These are phyloP conservation scores for Heliothis virescens DNA, from an alignment of 1,140 invertebrate genomes.

Conservation along the genomic window DNA sequence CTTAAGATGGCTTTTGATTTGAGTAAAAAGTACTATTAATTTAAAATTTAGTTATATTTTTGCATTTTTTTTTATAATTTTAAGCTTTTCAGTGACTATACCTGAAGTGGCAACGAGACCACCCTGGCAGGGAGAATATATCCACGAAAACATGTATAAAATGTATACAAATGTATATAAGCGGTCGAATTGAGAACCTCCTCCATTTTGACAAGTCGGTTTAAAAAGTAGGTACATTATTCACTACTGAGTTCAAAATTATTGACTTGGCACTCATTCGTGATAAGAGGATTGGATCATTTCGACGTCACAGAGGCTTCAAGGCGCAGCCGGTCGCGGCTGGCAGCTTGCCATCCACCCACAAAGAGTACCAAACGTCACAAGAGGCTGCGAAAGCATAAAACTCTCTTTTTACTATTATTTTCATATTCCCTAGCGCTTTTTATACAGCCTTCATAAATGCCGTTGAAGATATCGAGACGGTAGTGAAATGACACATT, in stretches of 20 bases:
- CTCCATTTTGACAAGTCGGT: too few species aligned
- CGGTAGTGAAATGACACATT: neutral
- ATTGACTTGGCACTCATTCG: constrained; percentile 34
- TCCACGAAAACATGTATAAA: too few species aligned
- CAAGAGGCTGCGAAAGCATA: constrained; percentile 34
- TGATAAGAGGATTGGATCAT: constrained; percentile 43
- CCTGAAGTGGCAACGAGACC: too few species aligned
- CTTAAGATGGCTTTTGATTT: too few species aligned
- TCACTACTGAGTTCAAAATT: constrained; percentile 7
- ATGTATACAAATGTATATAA: too few species aligned
- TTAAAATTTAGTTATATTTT: neutral
- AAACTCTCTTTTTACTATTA: constrained; percentile 33
- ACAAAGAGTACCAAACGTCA: constrained; percentile 35
- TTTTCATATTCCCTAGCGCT: constrained; percentile 34
- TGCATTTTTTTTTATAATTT: too few species aligned
- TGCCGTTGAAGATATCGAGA: constrained; percentile 21
- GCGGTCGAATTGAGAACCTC: too few species aligned
- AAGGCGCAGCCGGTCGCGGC: constrained; percentile 13
- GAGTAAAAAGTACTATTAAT: neutral
- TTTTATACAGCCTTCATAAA: constrained; percentile 36
- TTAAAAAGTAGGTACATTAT: neutral
- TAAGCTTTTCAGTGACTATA: too few species aligned
- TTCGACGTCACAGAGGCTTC: constrained; percentile 39
- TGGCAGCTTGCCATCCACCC: constrained; percentile 21
- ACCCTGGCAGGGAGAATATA: too few species aligned